These are phyloP conservation scores for Podocnemis expansa DNA, from an alignment of 2,113 vertebrate genomes.

Conservation along the genomic window DNA sequence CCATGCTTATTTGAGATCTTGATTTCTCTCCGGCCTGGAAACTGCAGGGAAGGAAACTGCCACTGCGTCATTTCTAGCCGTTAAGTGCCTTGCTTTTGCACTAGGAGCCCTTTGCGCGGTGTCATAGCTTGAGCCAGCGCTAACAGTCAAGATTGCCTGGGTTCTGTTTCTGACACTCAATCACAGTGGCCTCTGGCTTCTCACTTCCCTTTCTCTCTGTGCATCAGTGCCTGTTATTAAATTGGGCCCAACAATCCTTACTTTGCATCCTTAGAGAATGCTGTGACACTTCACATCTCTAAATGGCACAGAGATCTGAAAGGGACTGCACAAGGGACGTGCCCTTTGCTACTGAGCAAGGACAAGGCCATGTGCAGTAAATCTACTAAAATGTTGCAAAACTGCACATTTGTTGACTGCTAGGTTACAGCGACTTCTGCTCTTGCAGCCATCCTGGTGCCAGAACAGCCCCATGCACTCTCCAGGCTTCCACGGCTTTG, in stretches of 20 bases:
- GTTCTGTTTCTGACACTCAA: background rate
- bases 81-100: background rate
- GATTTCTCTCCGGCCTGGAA: background rate
- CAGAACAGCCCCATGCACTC: background rate
- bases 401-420: accelerated
- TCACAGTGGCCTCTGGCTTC: background rate
- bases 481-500: background rate
- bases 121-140: background rate
- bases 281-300: background rate
- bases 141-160: background rate
- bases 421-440: background rate
- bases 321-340: background rate
- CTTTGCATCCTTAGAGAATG: accelerated
- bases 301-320: accelerated
- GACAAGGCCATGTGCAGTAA: background rate
- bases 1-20: background rate
- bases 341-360: accelerated
- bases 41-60: background rate
- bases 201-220: background rate
- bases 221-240: background rate
- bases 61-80: background rate
- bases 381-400: background rate
- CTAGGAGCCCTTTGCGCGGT: background rate
- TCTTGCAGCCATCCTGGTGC: accelerated
- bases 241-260: accelerated